phyloP scores from a whole-genome alignment of 2,113 vertebrate species.

The Aix galericulata region DNA sequence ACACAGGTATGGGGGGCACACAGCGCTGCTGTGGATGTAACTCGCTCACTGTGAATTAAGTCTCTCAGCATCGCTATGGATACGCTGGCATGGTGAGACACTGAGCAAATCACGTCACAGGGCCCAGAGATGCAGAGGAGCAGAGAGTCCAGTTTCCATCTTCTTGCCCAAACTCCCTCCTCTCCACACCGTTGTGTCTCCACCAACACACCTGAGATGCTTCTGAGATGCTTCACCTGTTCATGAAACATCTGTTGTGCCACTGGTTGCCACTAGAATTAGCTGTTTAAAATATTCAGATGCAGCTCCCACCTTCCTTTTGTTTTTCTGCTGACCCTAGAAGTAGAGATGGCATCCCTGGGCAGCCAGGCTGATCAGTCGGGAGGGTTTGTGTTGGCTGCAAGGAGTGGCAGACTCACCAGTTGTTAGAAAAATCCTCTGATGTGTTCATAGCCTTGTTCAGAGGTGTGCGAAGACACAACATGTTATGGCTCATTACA shows the following conservation, averaged over 20 bases:
- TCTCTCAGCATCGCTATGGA: neutral
- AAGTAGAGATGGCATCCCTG: neutral
- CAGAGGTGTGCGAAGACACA: slow-evolving; percentile 29
- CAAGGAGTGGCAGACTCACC: neutral
- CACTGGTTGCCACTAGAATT: neutral
- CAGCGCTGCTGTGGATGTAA: neutral
- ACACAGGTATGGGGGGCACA: rapidly evolving
- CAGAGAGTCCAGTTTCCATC: neutral
- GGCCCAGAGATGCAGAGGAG: neutral
- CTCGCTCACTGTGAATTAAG: neutral
- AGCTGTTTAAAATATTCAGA: slow-evolving; percentile 1
- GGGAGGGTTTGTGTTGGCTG: neutral
- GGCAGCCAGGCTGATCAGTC: neutral
- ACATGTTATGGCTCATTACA: neutral
- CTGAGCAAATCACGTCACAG: neutral
- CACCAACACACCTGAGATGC: neutral
- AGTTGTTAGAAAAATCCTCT: slow-evolving; percentile 24
- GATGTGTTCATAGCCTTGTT: slow-evolving; percentile 30
- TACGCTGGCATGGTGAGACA: neutral
- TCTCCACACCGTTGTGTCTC: neutral
- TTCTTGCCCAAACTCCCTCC: neutral
- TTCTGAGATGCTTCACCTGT: neutral
- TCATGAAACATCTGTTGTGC: rapidly evolving
- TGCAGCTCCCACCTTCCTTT: neutral
- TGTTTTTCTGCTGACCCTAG: neutral